phyloP scores from a whole-genome alignment of 1,140 invertebrate genomes.

The Drosophila sp. region DNA sequence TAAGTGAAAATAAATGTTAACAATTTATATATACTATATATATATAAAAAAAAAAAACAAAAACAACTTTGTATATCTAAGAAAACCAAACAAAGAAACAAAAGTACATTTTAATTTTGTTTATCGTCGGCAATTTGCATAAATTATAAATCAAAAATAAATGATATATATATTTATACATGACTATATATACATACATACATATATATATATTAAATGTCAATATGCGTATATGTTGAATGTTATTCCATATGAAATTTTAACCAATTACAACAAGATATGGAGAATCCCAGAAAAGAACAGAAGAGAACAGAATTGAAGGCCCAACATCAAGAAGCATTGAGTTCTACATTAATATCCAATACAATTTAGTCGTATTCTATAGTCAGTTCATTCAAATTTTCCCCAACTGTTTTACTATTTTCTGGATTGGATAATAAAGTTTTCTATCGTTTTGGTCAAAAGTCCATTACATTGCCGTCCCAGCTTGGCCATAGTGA shows the following conservation, averaged over 20 bases:
- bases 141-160: not conserved
- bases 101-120: constrained; percentile 33
- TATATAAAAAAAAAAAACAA: constrained; percentile 1
- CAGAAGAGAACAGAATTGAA: too few species aligned
- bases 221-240: constrained; percentile 36
- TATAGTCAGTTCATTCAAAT: too few species aligned
- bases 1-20: constrained; percentile 62
- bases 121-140: constrained; percentile 45
- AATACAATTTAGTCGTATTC: too few species aligned
- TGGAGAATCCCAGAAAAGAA: not conserved
- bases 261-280: not conserved
- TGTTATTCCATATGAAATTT: constrained; percentile 26
- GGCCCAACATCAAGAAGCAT: too few species aligned
- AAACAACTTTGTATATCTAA: constrained; percentile 12
- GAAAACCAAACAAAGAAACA: not conserved
- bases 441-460: constrained; percentile 1
- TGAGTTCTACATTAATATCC: too few species aligned
- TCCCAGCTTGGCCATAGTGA: constrained; percentile 48
- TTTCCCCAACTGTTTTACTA: too few species aligned
- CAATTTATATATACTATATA: constrained; percentile 39
- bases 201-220: constrained; percentile 36
- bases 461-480: constrained; percentile 54
- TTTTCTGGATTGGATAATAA: too few species aligned
- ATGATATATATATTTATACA: constrained; percentile 18
- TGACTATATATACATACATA: constrained; percentile 13